Percentiles rank a stretch among this genome's conserved stretches.
These are phyloP conservation scores for Rotaria sp. DNA, from an alignment of 2,888 invertebrate species.

Conservation along the genomic window DNA sequence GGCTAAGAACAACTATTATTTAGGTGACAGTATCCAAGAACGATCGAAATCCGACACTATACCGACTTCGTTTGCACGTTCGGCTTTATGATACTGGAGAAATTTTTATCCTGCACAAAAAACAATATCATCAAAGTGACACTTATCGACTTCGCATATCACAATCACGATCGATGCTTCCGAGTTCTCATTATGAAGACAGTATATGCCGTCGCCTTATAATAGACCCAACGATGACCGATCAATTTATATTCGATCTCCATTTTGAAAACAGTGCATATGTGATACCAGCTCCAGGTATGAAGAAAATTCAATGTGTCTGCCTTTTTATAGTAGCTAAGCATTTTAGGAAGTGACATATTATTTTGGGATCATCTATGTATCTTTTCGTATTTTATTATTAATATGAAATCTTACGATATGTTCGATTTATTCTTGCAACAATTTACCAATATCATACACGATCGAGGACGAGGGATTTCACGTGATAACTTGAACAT, in stretches of 20 bases:
- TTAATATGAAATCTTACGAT: neutral
- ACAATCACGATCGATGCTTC: neutral
- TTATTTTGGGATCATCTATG: neutral
- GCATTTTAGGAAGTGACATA: neutral
- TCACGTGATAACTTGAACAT: neutral
- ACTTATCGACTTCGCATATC: neutral
- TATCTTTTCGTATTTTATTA: neutral
- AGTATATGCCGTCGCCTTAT: neutral
- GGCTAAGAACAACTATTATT: neutral
- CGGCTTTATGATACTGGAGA: neutral
- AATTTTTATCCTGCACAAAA: neutral
- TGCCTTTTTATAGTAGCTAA: neutral
- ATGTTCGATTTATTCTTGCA: neutral
- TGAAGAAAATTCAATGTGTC: neutral
- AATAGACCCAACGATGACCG: neutral
- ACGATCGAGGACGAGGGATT: neutral
- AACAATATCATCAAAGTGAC: neutral
- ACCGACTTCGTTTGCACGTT: neutral
- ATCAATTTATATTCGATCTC: neutral
- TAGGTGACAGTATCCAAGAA: neutral
- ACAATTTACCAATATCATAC: neutral
- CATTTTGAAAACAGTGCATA: neutral
- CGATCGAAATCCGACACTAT: neutral
- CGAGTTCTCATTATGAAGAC: neutral
- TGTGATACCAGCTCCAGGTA: neutral